Percentiles rank a stretch among this genome's conserved stretches.
Evolutionary conservation across 2,113 vertebrate genomes (phyloP).

Genomic region (Rhombomys opimus): DNA sequence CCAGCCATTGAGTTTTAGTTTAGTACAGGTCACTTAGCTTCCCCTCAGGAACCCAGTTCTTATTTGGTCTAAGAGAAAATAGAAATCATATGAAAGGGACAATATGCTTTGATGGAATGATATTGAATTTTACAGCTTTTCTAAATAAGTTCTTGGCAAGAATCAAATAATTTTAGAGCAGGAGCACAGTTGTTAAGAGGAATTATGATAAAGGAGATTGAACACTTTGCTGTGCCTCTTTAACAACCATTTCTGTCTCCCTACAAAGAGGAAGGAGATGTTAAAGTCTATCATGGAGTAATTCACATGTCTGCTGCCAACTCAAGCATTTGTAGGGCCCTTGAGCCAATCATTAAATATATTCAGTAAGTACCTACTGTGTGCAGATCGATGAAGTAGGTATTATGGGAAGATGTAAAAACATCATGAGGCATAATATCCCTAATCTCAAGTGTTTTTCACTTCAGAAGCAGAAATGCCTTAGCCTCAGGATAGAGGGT

Average conservation of each 20-base stretch:
- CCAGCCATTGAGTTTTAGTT: not conserved
- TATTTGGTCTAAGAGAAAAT: conserved; percentile 32
- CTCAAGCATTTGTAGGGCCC: conserved; percentile 58
- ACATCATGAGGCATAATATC: not conserved
- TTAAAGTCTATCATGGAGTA: conserved; percentile 56
- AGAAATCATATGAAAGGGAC: conserved; percentile 42
- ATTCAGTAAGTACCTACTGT: conserved; percentile 69
- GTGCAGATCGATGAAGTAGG: conserved; percentile 62
- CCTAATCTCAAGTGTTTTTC: conserved; percentile 45
- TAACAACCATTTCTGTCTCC: conserved; percentile 42
- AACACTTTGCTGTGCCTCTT: conserved; percentile 57
- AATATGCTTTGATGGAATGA: conserved; percentile 45
- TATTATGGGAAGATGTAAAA: conserved; percentile 50
- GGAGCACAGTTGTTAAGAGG: conserved; percentile 60
- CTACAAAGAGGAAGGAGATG: conserved; percentile 32
- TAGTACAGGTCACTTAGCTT: conserved; percentile 2
- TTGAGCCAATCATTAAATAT: conserved; percentile 57
- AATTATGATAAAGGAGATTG: conserved; percentile 73
- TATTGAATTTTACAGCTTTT: conserved; percentile 65
- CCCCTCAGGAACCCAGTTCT: conserved; percentile 43
- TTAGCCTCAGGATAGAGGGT: not conserved
- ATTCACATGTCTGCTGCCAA: conserved; percentile 49
- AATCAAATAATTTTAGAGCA: conserved; percentile 71
- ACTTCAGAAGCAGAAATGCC: not conserved
- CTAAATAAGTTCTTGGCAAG: conserved; percentile 75